Evolutionary conservation across 2,888 invertebrate species (phyloP), one percentile per base, ranked within the genome.

Genomic region (Drosophila cracens): DNA sequence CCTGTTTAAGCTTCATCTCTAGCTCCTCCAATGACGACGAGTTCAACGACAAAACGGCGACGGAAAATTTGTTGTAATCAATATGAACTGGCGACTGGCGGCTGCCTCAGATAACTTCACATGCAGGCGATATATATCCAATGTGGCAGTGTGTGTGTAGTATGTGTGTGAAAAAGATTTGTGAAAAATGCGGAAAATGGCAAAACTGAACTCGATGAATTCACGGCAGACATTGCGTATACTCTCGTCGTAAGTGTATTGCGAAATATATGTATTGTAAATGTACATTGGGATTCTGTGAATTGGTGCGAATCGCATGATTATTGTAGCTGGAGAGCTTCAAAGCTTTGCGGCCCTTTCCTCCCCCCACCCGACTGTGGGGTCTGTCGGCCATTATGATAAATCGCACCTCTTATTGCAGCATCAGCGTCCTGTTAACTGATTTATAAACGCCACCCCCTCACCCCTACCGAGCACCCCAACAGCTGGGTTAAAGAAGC

Each of bases 401-500:
- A 90, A 86, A 90, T 90, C 89, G 86, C 90, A 90, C 90, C 86
- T 90, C 86, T 90, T 86, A 86, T 88, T 86, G 90, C 90, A 86
- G 79, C 89, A 83, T 90, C 85, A 86, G 90, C 90, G 86, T 89
- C 83, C 74, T 71, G 81, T 81, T 90, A 90, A 85, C 85, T 85
- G 90, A 85, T 90, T 85, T 86, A 82, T 76, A 90, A 90, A 83
- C 49, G 76, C 46, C 49, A 56, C 31, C 21, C 40, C 36, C 25
- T n/a, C 31, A 25, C 25, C 6, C 46, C 8, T 2, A 46, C 4
- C 33, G 34, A 16, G 13, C 65, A 31, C 8, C 31, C 10, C 31
- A 3, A 31, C 31, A 57, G 59, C 51, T 54, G 57, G 56, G 62
- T 70, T 68, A 51, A 70, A 72, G 66, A 57, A 60, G 73, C 72